These are phyloP conservation scores for Urophycis tenuis DNA, from an alignment of 2,797 vertebrate genomes.

Conservation along the genomic window DNA sequence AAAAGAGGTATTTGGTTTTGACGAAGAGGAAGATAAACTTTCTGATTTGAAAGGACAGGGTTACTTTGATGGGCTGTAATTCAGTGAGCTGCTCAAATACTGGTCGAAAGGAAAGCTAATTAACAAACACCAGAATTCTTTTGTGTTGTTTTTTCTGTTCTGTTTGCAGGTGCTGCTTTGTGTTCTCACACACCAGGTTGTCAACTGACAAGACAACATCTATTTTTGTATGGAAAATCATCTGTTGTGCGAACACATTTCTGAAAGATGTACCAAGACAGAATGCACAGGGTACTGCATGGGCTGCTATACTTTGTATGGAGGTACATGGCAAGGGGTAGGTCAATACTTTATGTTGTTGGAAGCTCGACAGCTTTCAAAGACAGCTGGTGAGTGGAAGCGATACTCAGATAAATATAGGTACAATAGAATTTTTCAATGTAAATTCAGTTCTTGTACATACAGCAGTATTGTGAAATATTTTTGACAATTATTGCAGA, in stretches of 20 bases:
- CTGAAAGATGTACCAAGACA: conserved; percentile 48
- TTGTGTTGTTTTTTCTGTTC: not conserved
- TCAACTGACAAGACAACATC: conserved; percentile 70
- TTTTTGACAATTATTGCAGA: conserved; percentile 73
- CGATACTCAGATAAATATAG: conserved; percentile 57
- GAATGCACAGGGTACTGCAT: conserved; percentile 44
- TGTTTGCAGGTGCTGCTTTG: conserved; percentile 64
- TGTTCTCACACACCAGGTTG: conserved; percentile 69
- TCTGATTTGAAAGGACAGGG: conserved; percentile 34
- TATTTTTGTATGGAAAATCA: conserved; percentile 73
- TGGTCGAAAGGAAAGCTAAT: conserved; percentile 61
- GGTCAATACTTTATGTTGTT: conserved; percentile 50
- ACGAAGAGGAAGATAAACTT: conserved; percentile 32
- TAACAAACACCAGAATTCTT: conserved; percentile 47
- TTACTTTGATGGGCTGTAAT: conserved; percentile 31
- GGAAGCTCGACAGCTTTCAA: conserved; percentile 33
- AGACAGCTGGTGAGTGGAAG: conserved; percentile 48
- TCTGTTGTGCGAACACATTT: conserved; percentile 64
- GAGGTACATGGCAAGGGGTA: conserved; percentile 39
- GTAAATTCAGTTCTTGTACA: conserved; percentile 75
- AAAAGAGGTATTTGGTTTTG: conserved; percentile 35
- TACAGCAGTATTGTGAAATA: conserved; percentile 73
- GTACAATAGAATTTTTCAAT: conserved; percentile 70
- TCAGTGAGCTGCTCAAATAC: conserved; percentile 6
- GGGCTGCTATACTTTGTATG: conserved; percentile 56